phyloP scores from a whole-genome alignment of 2,113 vertebrate species.

The Hucho hucho region DNA sequence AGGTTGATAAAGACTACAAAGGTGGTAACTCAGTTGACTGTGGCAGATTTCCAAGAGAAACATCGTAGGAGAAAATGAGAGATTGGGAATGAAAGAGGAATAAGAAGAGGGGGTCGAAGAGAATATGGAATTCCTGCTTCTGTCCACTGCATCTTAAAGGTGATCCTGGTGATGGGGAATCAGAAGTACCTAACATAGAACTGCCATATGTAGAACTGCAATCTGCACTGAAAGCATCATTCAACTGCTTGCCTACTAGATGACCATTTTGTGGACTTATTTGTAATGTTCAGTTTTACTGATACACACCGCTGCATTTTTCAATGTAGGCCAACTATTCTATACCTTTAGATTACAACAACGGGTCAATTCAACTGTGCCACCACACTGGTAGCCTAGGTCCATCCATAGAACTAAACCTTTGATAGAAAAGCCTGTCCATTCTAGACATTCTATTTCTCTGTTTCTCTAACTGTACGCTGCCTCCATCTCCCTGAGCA shows the following conservation, averaged over 20 bases:
- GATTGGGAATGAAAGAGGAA: no score
- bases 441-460: slow-evolving; percentile 31
- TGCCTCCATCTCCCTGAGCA: slow-evolving; percentile 51
- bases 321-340: background rate
- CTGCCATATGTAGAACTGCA: no score
- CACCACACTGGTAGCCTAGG: background rate
- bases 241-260: slow-evolving; percentile 9
- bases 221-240: no score
- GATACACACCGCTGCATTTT: background rate
- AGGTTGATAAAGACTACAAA: background rate
- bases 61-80: background rate
- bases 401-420: background rate
- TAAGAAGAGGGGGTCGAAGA: no score
- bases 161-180: no score
- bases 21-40: background rate
- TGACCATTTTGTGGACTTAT: background rate
- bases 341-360: background rate
- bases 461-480: slow-evolving; percentile 65
- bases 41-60: slow-evolving; percentile 5
- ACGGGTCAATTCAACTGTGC: background rate
- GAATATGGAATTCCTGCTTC: no score
- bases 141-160: no score
- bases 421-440: slow-evolving; percentile 8
- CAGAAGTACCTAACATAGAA: no score
- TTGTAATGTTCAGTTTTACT: background rate